These are phyloP conservation scores for Zaprionus obscuricornis DNA, from an alignment of 2,888 invertebrate genomes.

Conservation along the genomic window DNA sequence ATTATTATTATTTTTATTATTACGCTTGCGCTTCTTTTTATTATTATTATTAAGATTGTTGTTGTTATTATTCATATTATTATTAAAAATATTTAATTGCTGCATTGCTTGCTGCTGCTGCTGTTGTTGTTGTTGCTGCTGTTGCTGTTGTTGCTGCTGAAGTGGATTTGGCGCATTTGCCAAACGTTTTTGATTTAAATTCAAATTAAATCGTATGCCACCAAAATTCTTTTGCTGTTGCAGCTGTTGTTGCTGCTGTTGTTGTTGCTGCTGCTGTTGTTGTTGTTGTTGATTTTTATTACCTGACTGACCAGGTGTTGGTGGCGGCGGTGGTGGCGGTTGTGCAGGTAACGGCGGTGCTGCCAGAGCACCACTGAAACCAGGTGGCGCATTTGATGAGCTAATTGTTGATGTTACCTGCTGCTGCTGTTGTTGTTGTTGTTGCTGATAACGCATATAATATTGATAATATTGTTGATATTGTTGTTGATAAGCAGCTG, in stretches of 20 bases:
- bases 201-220: constrained; percentile 85
- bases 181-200: constrained; percentile 83
- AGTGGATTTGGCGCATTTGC: constrained; percentile 81
- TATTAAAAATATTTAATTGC: constrained; percentile 47
- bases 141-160: constrained; percentile 58
- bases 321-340: constrained; percentile 83
- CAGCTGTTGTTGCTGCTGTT: constrained; percentile 49
- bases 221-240: constrained; percentile 82
- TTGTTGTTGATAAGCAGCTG: constrained; percentile 72
- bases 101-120: constrained; percentile 39
- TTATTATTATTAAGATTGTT: constrained; percentile 33
- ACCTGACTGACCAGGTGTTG: constrained; percentile 76
- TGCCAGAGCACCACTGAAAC: constrained; percentile 83
- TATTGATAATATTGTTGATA: constrained; percentile 81
- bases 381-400: constrained; percentile 84
- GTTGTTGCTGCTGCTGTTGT: constrained; percentile 30
- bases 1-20: constrained; percentile 85
- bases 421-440: constrained; percentile 60
- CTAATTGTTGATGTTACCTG: constrained; percentile 73
- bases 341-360: constrained; percentile 86
- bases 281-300: constrained; percentile 38
- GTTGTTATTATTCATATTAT: constrained; percentile 32
- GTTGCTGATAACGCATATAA: constrained; percentile 78
- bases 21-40: constrained; percentile 91
- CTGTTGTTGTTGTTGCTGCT: constrained; percentile 36